These are phyloP conservation scores for Pan troglodytes DNA, from an alignment of 2,113 vertebrate genomes.

Conservation along the genomic window NHGRI_mPanTro3-v2.1_pri NC_072412.2:70431501-70432000, in stretches of 20 bases:
- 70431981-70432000: background rate
- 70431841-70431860: background rate
- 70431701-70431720: background rate
- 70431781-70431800: background rate
- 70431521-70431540: background rate
- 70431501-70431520: background rate
- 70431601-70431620: background rate
- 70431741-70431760: background rate
- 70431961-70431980: background rate
- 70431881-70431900: background rate
- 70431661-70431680: background rate
- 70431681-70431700: background rate
- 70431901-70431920: background rate
- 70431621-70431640: background rate
- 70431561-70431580: background rate
- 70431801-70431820: background rate
- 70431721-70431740: background rate
- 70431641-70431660: background rate
- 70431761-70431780: background rate
- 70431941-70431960: background rate
- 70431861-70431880: background rate
- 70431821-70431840: background rate
- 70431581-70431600: background rate
- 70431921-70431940: background rate
- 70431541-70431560: background rate